These are phyloP conservation scores for Oligia fasciuncula DNA, from an alignment of 2,888 invertebrate genomes.

Conservation along the genomic window DNA sequence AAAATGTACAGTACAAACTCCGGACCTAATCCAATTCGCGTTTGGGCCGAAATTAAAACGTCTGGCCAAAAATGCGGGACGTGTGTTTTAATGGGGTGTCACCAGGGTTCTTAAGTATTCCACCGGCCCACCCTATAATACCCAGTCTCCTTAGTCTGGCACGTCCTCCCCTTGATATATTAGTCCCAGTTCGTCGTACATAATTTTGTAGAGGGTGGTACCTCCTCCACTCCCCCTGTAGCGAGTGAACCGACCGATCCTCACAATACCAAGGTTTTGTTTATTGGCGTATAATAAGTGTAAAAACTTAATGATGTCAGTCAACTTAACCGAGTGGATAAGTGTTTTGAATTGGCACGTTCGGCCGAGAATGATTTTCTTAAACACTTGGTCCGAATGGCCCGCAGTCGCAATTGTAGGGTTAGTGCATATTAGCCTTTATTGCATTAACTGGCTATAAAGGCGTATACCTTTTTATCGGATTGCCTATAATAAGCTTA, in stretches of 20 bases:
- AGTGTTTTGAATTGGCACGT: conserved; percentile 51
- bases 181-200: conserved; percentile 90
- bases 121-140: conserved; percentile 88
- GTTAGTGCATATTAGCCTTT: conserved; percentile 52
- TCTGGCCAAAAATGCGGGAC: conserved; percentile 88
- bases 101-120: conserved; percentile 90
- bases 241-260: conserved; percentile 83
- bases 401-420: conserved; percentile 34
- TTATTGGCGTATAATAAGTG: conserved; percentile 86
- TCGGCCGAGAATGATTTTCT: conserved; percentile 44
- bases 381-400: conserved; percentile 26
- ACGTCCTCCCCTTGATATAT: conserved; percentile 90
- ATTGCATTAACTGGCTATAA: conserved; percentile 54
- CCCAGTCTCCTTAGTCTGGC: conserved; percentile 90
- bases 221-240: conserved; percentile 77
- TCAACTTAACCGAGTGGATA: conserved; percentile 57
- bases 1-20: conserved; percentile 65
- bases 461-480: conserved; percentile 54
- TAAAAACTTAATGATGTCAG: conserved; percentile 71
- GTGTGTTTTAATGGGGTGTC: conserved; percentile 90
- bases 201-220: conserved; percentile 88
- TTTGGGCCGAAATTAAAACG: conserved; percentile 86
- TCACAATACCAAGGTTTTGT: conserved; percentile 88
- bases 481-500: conserved; percentile 58
- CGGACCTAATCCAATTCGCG: conserved; percentile 74